Percentiles rank a stretch among this genome's conserved stretches.
Evolutionary conservation across 1,140 invertebrate genomes (phyloP).

Genomic region (Ericerus pela): DNA sequence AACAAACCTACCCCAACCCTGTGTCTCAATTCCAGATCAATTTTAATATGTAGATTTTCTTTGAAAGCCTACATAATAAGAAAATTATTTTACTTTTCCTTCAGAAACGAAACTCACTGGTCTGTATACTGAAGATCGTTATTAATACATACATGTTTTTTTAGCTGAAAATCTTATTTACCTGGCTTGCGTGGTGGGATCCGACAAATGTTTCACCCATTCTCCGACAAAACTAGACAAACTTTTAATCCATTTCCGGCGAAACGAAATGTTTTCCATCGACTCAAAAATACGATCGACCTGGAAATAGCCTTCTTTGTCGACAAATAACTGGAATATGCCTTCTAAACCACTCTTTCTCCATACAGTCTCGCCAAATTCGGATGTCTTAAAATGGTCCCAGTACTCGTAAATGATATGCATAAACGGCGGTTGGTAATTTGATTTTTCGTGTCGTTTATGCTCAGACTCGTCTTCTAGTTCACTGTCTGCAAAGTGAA

Average conservation of each 20-base stretch:
- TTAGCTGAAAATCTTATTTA: too few species aligned
- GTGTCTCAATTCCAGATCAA: too few species aligned
- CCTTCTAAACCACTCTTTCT: constrained; percentile 51
- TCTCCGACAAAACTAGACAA: constrained; percentile 56
- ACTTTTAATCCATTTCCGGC: constrained; percentile 58
- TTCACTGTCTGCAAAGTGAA: constrained; percentile 23
- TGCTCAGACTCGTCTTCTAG: constrained; percentile 32
- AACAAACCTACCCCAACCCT: too few species aligned
- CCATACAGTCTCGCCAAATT: constrained; percentile 53
- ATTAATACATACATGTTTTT: too few species aligned
- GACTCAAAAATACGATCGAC: constrained; percentile 54
- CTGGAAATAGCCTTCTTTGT: constrained; percentile 34
- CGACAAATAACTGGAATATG: constrained; percentile 41
- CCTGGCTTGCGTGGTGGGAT: constrained; percentile 56
- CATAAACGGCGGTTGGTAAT: constrained; percentile 51
- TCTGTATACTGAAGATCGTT: too few species aligned
- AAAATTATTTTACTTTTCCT: too few species aligned
- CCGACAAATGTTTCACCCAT: constrained; percentile 52
- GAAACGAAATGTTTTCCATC: constrained; percentile 57
- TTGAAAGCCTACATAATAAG: too few species aligned
- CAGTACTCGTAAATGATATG: constrained; percentile 57
- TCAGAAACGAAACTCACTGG: too few species aligned
- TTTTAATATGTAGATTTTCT: too few species aligned
- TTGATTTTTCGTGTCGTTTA: constrained; percentile 43
- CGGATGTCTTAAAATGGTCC: constrained; percentile 62